Conservation (phyloP, 2,113 vertebrate genomes). For the Antechinus stuartii region DNA sequence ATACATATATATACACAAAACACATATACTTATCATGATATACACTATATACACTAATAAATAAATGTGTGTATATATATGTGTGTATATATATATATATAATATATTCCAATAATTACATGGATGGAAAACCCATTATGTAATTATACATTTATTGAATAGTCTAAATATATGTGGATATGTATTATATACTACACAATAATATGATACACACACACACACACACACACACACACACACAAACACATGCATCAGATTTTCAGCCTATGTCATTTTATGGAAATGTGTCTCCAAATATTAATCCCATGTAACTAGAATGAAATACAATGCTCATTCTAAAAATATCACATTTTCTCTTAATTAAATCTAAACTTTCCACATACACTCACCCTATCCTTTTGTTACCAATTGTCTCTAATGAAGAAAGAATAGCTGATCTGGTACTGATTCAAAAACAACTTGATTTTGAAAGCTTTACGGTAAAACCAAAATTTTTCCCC, state of each 20-base stretch:
- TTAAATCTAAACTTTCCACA: neutral
- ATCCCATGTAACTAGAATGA: constrained; percentile 14
- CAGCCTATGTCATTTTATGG: neutral
- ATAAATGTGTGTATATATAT: neutral
- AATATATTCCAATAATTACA: neutral
- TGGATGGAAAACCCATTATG: neutral
- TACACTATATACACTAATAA: neutral
- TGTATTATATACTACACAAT: no score
- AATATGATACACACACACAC: neutral
- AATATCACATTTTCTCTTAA: constrained; percentile 8
- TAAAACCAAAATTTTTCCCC: neutral
- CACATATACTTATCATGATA: neutral
- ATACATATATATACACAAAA: neutral
- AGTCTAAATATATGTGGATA: neutral
- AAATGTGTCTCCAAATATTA: neutral
- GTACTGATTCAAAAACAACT: constrained; percentile 14
- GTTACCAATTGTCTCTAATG: neutral
- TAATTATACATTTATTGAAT: neutral
- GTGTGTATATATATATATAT: neutral
- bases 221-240: no score
- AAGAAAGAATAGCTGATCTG: constrained; percentile 28
- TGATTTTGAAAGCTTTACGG: neutral
- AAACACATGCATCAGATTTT: neutral
- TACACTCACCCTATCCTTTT: neutral
- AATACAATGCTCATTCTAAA: neutral